A percentile compares a stretch with the other conserved stretches of the same genome.
phyloP scores from a whole-genome alignment of 2,888 invertebrate species.

The Fissipunctia ypsillon region DNA sequence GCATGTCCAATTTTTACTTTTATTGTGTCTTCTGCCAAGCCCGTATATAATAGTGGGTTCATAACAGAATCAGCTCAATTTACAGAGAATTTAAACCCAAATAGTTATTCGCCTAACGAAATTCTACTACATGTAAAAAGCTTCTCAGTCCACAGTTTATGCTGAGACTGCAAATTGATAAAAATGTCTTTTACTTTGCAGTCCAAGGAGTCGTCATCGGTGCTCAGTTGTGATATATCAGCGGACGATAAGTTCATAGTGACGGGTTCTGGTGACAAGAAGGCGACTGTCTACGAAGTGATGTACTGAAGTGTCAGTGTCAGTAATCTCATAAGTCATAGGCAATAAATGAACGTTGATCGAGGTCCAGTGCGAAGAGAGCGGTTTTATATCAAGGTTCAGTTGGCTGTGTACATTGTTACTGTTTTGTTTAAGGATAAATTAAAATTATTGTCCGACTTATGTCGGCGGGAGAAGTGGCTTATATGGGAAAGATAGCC shows the following conservation, averaged over 20 bases:
- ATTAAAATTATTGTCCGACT: constrained; percentile 32
- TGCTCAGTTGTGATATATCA: constrained; percentile 99
- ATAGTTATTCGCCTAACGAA: not conserved
- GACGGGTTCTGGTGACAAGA: constrained; percentile 99
- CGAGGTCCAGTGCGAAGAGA: constrained; percentile 75
- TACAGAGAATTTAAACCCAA: not conserved
- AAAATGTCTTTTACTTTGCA: constrained; percentile 83
- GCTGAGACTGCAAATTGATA: not conserved
- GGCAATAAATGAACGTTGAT: constrained; percentile 70
- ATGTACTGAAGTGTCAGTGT: constrained; percentile 91
- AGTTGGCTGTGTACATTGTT: constrained; percentile 67
- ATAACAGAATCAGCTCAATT: not conserved
- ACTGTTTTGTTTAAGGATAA: constrained; percentile 36
- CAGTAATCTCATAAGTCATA: constrained; percentile 71
- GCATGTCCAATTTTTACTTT: not conserved
- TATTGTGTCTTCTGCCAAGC: not conserved
- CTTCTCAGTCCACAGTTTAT: constrained; percentile 11
- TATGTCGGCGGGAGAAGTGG: constrained; percentile 7
- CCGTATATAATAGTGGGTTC: not conserved
- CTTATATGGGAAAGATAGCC: constrained; percentile 16
- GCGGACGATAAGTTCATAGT: constrained; percentile 99
- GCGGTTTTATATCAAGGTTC: constrained; percentile 66
- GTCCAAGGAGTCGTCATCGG: constrained; percentile 99
- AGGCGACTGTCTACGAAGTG: constrained; percentile 99
- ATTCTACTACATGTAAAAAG: not conserved